These are phyloP conservation scores for Poecilia gillii DNA, from an alignment of 2,797 vertebrate genomes.

Conservation along the genomic window DNA sequence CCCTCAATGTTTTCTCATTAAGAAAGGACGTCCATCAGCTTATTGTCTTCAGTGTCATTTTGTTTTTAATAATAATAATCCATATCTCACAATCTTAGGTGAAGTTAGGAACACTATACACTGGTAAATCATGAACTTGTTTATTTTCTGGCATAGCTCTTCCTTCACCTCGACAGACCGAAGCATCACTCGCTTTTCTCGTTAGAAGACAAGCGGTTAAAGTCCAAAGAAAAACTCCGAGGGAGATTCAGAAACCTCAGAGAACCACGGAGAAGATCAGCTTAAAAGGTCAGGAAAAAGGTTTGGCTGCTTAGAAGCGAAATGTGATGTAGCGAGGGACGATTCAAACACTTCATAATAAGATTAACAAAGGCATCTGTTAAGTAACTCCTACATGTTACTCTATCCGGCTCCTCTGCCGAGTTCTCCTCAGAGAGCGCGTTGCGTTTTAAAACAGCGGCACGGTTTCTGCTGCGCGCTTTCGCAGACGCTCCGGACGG, in stretches of 20 bases:
- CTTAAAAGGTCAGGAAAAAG: not conserved
- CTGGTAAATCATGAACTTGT: not conserved
- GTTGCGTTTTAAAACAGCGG: slow-evolving; percentile 21
- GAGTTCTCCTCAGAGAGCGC: slow-evolving; percentile 26
- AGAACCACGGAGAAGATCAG: not conserved
- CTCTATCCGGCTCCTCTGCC: not conserved
- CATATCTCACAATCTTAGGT: not conserved
- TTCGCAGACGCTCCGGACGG: not conserved
- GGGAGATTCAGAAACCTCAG: not conserved
- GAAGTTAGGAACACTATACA: not conserved
- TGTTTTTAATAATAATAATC: not conserved
- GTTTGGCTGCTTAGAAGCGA: not conserved
- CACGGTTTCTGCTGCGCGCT: slow-evolving; percentile 1
- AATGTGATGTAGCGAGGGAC: not conserved
- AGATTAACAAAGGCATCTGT: not conserved
- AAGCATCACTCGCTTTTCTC: not conserved
- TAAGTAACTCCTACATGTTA: not conserved
- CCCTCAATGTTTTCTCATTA: not conserved
- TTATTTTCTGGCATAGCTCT: not conserved
- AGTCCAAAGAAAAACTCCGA: not conserved
- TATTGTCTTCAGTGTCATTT: not conserved
- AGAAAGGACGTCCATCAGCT: not conserved
- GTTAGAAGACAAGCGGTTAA: not conserved
- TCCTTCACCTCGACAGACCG: not conserved
- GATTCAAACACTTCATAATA: slow-evolving; percentile 1